phyloP scores from a whole-genome alignment of 2,797 vertebrate genomes.

The Melanotaenia maccullochi region DNA sequence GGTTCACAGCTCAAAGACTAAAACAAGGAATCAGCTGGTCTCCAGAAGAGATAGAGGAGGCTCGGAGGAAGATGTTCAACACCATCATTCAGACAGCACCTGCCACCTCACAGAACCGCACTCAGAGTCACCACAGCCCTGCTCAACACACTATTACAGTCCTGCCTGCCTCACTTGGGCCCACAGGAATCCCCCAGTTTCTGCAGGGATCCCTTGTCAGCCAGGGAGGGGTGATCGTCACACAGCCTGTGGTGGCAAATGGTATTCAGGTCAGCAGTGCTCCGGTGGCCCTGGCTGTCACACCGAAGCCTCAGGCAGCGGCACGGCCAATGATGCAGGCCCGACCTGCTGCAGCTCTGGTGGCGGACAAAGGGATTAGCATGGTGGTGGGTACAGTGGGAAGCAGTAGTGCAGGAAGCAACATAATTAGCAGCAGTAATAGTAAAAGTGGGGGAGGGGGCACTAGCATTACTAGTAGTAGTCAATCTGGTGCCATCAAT shows the following conservation, averaged over 20 bases:
- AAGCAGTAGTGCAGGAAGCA: conserved; percentile 79
- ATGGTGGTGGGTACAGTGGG: conserved; percentile 83
- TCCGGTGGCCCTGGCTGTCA: conserved; percentile 89
- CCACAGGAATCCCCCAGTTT: conserved; percentile 91
- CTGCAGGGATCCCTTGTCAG: conserved; percentile 93
- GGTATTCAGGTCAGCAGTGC: conserved; percentile 90
- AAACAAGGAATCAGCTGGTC: conserved; percentile 99
- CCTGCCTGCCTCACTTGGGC: conserved; percentile 89
- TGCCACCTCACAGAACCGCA: conserved; percentile 78
- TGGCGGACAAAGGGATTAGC: conserved; percentile 83
- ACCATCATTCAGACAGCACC: conserved; percentile 96
- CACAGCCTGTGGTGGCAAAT: conserved; percentile 92
- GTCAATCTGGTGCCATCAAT: conserved; percentile 73
- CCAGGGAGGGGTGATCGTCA: conserved; percentile 92
- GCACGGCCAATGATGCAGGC: conserved; percentile 86
- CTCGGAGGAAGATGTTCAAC: conserved; percentile 98
- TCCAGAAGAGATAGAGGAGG: conserved; percentile 97
- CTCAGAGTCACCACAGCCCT: conserved; percentile 80
- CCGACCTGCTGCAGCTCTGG: conserved; percentile 80
- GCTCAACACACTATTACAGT: conserved; percentile 91
- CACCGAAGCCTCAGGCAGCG: conserved; percentile 85
- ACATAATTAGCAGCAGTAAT: conserved; percentile 82
- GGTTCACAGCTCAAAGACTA: conserved; percentile 97
- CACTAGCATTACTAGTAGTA: conserved; percentile 41
- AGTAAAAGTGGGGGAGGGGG: conserved; percentile 67